Base-by-base conservation (phyloP, 2,113 vertebrate species). In the Mastomys natalensis region DNA sequence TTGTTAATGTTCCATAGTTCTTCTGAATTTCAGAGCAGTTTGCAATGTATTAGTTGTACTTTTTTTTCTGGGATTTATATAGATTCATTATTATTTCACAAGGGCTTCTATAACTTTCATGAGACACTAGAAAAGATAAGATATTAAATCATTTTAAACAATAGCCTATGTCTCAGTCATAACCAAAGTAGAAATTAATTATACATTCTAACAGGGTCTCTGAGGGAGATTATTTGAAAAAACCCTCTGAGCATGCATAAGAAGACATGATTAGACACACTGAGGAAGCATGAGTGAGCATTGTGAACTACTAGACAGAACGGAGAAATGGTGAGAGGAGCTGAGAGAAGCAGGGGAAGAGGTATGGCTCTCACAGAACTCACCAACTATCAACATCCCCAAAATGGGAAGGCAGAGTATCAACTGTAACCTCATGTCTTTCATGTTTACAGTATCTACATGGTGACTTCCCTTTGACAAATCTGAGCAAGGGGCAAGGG, bases 71-170 rank as follows among this genome's bases (percentile, higher is more conserved):
- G 15, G 53, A 21, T 62, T 78, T 90, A n/a, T 73, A 9, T 64
- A 4, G 21, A 62, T 80, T 82, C 22, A 22, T 89, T 77, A 5
- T 29, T 15, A 40, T 72, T 90, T 96, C 82, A 91, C 51, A 64
- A 5, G 24, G 45, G 40, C 24, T 94, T 89, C 90, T 89, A 48
- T 86, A 15, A 91, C 66, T 89, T 94, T 55, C 45, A 22, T 19
- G 66, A 48, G 37, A 73, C 29, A 91, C 91, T 80, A 78, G 43
- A 0, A 92, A 80, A 86, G 31, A 90, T 40, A 89, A 40, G 10
- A 43, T 77, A 80, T 60, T 77, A 89, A 96, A 60, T 34, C 1
- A 55, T 89, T 89, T 96, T 91, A 76, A 91, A 87, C 91, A 89
- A 93, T 31, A 94, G 19, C 11, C 17, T 77, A 1, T 70, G 17